A percentile compares a stretch with the other conserved stretches of the same genome.
Conservation (phyloP, 2,113 vertebrate species). For the Plecturocebus donacophilus region DNA sequence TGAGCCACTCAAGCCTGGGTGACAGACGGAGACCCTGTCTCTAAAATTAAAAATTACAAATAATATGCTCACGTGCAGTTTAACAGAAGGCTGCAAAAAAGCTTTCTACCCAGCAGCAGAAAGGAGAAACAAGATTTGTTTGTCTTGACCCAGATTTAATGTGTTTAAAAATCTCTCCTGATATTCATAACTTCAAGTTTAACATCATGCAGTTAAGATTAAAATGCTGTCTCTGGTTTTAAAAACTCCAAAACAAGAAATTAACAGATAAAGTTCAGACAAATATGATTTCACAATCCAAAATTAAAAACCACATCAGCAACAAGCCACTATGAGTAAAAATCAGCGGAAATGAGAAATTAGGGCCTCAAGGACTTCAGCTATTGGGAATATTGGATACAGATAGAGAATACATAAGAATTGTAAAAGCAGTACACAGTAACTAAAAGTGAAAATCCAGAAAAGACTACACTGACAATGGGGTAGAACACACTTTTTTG, state of each 20-base stretch:
- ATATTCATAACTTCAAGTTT: background rate
- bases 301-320: background rate
- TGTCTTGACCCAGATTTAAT: background rate
- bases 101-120: background rate
- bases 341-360: background rate
- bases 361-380: background rate
- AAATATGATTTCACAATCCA: background rate
- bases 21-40: no score
- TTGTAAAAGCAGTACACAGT: background rate
- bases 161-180: background rate
- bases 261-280: background rate
- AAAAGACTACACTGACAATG: background rate
- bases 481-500: background rate
- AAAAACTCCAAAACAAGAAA: constrained; percentile 29
- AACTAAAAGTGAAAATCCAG: background rate
- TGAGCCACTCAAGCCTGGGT: no score
- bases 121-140: background rate
- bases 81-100: background rate
- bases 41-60: no score
- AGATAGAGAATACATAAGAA: background rate
- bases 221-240: constrained; percentile 29
- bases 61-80: background rate
- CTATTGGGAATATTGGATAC: background rate
- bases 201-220: background rate
- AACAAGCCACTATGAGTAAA: background rate